These are phyloP conservation scores for Anticlea derivata DNA, from an alignment of 2,888 invertebrate species.

Conservation along the genomic window DNA sequence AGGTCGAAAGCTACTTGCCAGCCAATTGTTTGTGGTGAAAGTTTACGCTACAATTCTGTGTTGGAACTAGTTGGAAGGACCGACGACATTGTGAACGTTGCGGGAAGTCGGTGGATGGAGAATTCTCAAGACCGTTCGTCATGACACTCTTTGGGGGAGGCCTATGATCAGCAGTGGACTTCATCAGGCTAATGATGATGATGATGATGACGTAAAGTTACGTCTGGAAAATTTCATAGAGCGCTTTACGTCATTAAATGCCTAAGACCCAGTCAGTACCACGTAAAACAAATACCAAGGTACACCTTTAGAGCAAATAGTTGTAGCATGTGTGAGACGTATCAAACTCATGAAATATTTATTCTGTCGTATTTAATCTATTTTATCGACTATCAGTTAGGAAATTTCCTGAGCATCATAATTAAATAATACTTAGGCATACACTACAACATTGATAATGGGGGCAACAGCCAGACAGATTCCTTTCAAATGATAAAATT, in stretches of 20 bases:
- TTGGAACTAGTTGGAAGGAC: too few species aligned
- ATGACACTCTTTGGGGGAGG: too few species aligned
- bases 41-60: too few species aligned
- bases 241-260: not conserved
- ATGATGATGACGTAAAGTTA: too few species aligned
- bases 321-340: not conserved
- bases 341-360: conserved; percentile 5
- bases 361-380: conserved; percentile 10
- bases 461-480: conserved; percentile 25
- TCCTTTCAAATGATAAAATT: conserved; percentile 8
- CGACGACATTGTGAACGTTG: too few species aligned
- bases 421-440: conserved; percentile 24
- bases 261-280: not conserved
- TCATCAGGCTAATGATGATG: too few species aligned
- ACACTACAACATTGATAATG: conserved; percentile 26
- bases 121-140: too few species aligned
- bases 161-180: too few species aligned
- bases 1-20: too few species aligned
- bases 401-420: conserved; percentile 24
- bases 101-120: too few species aligned
- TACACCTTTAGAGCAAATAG: conserved; percentile 14
- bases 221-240: conserved; percentile 7
- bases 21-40: too few species aligned
- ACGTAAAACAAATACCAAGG: not conserved
- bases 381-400: conserved; percentile 1